phyloP scores from a whole-genome alignment of 2,113 vertebrate genomes.

The Xenus cinereus region DNA sequence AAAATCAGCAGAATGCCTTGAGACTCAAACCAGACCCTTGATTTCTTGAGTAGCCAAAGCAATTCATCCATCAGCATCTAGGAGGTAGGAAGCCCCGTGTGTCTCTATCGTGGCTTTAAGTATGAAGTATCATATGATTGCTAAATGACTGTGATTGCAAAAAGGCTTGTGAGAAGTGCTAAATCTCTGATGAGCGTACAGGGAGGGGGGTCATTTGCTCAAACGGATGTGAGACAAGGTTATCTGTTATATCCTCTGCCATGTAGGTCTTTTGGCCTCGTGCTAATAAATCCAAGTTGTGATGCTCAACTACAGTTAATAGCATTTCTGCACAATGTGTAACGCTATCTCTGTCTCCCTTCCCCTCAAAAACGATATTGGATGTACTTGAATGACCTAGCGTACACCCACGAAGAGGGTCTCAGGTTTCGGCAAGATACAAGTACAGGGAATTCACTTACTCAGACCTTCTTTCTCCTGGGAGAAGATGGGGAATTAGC shows the following conservation, averaged over 20 bases:
- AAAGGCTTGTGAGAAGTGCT: not conserved
- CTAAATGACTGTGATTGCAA: constrained; percentile 38
- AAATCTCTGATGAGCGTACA: not conserved
- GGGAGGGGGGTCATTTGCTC: not conserved
- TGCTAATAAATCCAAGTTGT: constrained; percentile 37
- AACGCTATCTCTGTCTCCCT: constrained; percentile 28
- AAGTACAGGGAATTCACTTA: not conserved
- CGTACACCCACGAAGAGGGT: not conserved
- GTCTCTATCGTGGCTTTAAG: not conserved
- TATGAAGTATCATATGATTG: constrained; percentile 41
- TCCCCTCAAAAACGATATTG: constrained; percentile 30
- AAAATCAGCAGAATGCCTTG: not conserved
- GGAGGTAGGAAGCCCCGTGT: not conserved
- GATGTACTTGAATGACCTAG: constrained; percentile 42
- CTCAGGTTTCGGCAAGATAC: constrained; percentile 29
- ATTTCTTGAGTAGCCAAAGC: not conserved
- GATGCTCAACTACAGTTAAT: constrained; percentile 30
- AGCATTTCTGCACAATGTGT: constrained; percentile 19
- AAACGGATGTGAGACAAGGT: not conserved
- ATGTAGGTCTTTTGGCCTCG: not conserved
- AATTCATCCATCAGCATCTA: not conserved
- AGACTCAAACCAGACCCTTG: not conserved
- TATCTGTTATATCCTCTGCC: constrained; percentile 44
- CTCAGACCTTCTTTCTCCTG: not conserved
- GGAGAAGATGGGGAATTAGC: not conserved